Evolutionary conservation across 1,140 invertebrate genomes (phyloP), one percentile per base, ranked within the genome.

Genomic region (Pseudomyrmex flavicornis): DNA sequence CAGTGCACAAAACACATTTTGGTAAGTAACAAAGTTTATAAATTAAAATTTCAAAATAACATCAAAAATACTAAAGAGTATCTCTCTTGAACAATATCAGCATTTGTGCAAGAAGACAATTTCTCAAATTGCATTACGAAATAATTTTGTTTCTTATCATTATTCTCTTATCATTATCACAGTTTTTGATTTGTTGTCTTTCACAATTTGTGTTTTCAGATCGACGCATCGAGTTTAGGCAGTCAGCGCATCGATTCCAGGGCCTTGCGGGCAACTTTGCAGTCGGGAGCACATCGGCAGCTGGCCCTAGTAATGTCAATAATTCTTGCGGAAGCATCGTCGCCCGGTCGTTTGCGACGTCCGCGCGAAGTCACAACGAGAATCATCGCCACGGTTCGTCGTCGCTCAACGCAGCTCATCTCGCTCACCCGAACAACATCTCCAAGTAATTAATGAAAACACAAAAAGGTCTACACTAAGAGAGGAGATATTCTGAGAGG

Each of bases 181-280:
- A 15, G 54, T 17, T 46, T 54, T 72, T 12, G 22, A 22, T 46
- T 56, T 73, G 1, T 80, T 7, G 0, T 10, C 22, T 58, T 76
- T 52, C 22, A 15, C 20, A 13, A 2, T 5, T 50, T 56, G 58
- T 59, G 15, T 70, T 85, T 85, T 35, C 56, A 93, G 92, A 88
- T 84, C 90, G 87, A 77, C 85, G 89, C 79, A 84, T 44, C 59
- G 88, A 91, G 15, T 56, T 83, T 63, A 91, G 91, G 72, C 95
- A 95, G 89, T 95, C 96, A 65, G 95, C 96, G 85, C 96, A 96
- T 92, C 94, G 96, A 73, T 96, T 96, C 90, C 95, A 96, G 89
- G 95, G 95, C 85, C 94, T 96, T 56, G 95, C 96, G 91, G 48
- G 66, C 70, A 79, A 79, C 12, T 50, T 66, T 20, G 95, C 95